Base-by-base conservation (phyloP, 2,113 vertebrate genomes). In the Labrus mixtus region DNA sequence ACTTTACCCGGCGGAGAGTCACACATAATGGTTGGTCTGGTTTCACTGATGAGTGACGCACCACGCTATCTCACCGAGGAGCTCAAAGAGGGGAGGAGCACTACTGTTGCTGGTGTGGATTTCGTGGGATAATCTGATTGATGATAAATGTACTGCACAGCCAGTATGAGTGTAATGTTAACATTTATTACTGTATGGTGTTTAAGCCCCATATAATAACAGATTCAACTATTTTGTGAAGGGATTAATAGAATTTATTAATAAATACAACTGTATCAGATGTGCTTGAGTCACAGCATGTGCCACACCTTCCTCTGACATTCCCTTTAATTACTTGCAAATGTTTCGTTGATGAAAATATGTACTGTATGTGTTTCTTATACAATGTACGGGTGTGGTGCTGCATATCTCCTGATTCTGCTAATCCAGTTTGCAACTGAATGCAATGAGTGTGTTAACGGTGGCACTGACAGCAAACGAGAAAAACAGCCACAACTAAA, bases 351-450 rank as follows among this genome's bases (percentile, higher is more conserved):
- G 17, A 20, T 13, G 54, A 11, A 71, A 78, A 54, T 64, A 75
- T 67, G 41, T 61, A 19, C 43, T 60, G 23, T 13, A 68, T 60
- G 60, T 9, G 16, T 56, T 45, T 50, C n/a, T 57, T 63, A 16
- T 76, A 69, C 72, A 79, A 79, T 25, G 17, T 25, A 60, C 8
- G 87, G 92, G 90, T 68, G 90, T 82, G 92, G 85, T 43, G 50
- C 58, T 25, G 61, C 59, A 58, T 73, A 74, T 76, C 59, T 89
- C 46, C 59, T 77, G 10, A 70, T 81, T 86, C 81, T 87, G 71
- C 66, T 46, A 50, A 79, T 90, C 84, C 82, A 78, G 78, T 86
- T 78, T 86, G 25, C 58, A 59, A 64, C 78, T 41, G 41, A 86
- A 83, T 53, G 59, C 74, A 82, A 48, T 15, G 48, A 68, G 16